Percentiles rank a stretch among this genome's conserved stretches.
Evolutionary conservation across 1,140 invertebrate genomes (phyloP).

Genomic region (Asbolus verrucosus): DNA sequence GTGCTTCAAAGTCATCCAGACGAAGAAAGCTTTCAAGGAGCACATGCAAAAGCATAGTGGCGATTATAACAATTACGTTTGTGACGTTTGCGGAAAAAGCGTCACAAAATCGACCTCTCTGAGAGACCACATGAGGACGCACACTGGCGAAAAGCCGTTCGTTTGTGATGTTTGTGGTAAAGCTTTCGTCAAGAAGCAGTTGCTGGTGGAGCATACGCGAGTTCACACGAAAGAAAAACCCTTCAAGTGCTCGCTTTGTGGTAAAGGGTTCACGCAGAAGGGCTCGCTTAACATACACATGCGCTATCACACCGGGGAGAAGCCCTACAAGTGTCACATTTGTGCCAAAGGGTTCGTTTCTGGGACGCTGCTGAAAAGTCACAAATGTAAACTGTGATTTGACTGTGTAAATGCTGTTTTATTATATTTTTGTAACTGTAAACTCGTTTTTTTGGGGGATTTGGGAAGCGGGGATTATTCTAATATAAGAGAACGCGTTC

Average conservation of each 20-base stretch:
- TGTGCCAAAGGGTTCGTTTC: constrained; percentile 76
- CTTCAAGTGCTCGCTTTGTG: constrained; percentile 44
- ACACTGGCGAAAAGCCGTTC: constrained; percentile 36
- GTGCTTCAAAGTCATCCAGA: not conserved
- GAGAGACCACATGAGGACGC: constrained; percentile 1
- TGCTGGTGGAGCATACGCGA: constrained; percentile 48
- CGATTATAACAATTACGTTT: not conserved
- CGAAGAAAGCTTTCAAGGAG: not conserved
- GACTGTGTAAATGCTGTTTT: no score
- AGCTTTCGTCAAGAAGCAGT: constrained; percentile 2
- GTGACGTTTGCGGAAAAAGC: constrained; percentile 8
- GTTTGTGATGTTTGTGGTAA: constrained; percentile 45
- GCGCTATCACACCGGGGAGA: constrained; percentile 71
- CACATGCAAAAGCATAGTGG: constrained; percentile 61
- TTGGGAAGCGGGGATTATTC: no score
- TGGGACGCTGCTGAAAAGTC: constrained; percentile 75
- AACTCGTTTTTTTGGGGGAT: no score
- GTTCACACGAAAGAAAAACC: constrained; percentile 27
- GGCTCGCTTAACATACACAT: constrained; percentile 72
- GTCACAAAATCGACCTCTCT: not conserved
- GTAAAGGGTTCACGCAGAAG: constrained; percentile 6
- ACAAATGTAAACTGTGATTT: constrained; percentile 72
- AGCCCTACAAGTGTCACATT: constrained; percentile 64
- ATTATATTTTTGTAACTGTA: no score
- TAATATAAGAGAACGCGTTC: no score